Conservation (phyloP, 2,888 invertebrate species). For the Conops quadrifasciatus region DNA sequence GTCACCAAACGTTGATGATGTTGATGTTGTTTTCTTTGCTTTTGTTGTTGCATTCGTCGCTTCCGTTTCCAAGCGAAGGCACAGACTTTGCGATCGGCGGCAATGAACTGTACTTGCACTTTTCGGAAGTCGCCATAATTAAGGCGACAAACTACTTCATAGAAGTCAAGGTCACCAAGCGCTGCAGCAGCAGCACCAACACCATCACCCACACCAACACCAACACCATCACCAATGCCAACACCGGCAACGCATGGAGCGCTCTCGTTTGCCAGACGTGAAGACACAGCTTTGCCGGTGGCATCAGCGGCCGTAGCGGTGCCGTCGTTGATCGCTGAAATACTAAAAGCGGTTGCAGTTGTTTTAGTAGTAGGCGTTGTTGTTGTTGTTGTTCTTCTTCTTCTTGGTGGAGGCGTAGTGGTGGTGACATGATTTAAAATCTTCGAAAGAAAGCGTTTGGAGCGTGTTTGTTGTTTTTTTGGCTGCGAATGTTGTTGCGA, state of each 20-base stretch:
- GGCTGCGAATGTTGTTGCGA: conserved; percentile 18
- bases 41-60: conserved; percentile 38
- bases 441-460: conserved; percentile 44
- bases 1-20: not conserved
- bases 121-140: conserved; percentile 46
- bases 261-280: too few species aligned
- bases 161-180: conserved; percentile 41
- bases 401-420: conserved; percentile 7
- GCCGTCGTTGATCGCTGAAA: conserved; percentile 8
- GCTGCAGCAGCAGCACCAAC: not conserved
- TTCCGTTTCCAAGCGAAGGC: conserved; percentile 51
- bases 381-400: not conserved
- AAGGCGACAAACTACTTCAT: conserved; percentile 45
- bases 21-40: conserved; percentile 27
- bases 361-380: not conserved
- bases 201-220: too few species aligned
- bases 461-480: conserved; percentile 38
- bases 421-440: conserved; percentile 27
- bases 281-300: too few species aligned
- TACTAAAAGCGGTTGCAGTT: conserved; percentile 14
- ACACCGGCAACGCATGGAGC: too few species aligned
- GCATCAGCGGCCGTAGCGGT: not conserved
- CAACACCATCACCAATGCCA: too few species aligned
- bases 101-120: conserved; percentile 46
- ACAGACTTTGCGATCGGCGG: conserved; percentile 41